Evolutionary conservation across 2,888 invertebrate species (phyloP).

Genomic region (Sarcophaga subvicina): DNA sequence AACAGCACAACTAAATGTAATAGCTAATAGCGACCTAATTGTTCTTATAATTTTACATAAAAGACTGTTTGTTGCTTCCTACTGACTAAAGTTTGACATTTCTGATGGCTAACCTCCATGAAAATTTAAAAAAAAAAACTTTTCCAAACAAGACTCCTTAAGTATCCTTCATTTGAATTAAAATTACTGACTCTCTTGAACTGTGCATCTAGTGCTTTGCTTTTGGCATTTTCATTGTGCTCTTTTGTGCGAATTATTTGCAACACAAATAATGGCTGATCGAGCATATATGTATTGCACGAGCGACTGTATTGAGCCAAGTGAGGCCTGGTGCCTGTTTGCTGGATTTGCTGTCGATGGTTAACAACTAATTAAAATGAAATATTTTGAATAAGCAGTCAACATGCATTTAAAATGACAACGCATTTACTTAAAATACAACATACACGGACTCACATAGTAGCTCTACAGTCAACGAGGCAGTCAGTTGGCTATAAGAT

Average conservation of each 20-base stretch:
- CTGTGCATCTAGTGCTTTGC: not conserved
- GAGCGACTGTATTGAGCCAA: slow-evolving; percentile 50
- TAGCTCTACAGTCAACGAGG: not conserved
- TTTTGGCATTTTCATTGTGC: not conserved
- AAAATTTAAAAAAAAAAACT: no score
- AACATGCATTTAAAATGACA: slow-evolving; percentile 70
- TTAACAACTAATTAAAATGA: slow-evolving; percentile 70
- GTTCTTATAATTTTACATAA: no score
- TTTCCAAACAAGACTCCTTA: no score
- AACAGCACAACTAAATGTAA: no score
- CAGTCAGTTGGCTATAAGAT: not conserved
- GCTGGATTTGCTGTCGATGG: slow-evolving; percentile 66
- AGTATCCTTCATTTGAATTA: no score
- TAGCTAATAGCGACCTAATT: no score
- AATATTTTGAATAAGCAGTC: slow-evolving; percentile 69
- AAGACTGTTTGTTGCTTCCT: no score
- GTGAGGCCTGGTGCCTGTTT: slow-evolving; percentile 65
- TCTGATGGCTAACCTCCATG: no score
- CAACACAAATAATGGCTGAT: slow-evolving; percentile 6
- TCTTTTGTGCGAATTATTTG: not conserved
- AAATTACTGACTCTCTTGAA: no score
- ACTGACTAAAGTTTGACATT: no score
- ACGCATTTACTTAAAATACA: slow-evolving; percentile 58
- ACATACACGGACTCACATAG: not conserved
- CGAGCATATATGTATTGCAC: no score